Evolutionary conservation across 2,888 invertebrate genomes (phyloP), one percentile per base, ranked within the genome.

Genomic region (Eupithecia pulchellata): DNA sequence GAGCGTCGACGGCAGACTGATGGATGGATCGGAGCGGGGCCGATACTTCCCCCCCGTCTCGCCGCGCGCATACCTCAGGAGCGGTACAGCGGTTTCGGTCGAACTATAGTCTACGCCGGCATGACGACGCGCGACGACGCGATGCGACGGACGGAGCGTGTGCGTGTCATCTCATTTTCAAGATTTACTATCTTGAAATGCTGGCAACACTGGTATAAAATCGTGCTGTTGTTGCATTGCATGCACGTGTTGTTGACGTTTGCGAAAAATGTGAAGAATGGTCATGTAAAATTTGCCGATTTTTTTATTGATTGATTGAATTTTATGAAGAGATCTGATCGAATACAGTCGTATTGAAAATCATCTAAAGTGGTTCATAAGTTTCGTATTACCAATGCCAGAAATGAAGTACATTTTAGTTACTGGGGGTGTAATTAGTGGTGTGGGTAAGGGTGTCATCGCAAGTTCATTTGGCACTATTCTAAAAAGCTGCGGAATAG

Each of bases 391-490:
- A 32, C 82, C 71, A 73, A 91, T 92, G 91, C 87, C 90, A 66
- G 93, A 93, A 78, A 98, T 99, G 99, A 99, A 99, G 91, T 99
- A 99, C 89, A 98, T 99, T 85, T 95, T 99, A 81, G 99, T 99
- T 34, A 99, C 99, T 71, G 99, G 99, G 69, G 99, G 99, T 82
- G 99, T 99, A 65, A 99, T 99, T 79, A 99, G 99, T 94, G 99
- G 99, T 64, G 98, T 99, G 69, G 99, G 99, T 47, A 99, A 99
- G 95, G 99, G 99, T 78, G 98, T 99, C 52, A 98, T 99, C 77
- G 98, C 98, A 52, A 98, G 98, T 91, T 98, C 98, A 42, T 97
- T 99, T 91, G 99, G 99, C 62, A 98, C 99, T 52, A 96, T 99
- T 84, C 95, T 99, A 47, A 99, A 99, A 94, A 97, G 98, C 83